Evolutionary conservation across 2,888 invertebrate species (phyloP).

Genomic region (Tipula lateralis): DNA sequence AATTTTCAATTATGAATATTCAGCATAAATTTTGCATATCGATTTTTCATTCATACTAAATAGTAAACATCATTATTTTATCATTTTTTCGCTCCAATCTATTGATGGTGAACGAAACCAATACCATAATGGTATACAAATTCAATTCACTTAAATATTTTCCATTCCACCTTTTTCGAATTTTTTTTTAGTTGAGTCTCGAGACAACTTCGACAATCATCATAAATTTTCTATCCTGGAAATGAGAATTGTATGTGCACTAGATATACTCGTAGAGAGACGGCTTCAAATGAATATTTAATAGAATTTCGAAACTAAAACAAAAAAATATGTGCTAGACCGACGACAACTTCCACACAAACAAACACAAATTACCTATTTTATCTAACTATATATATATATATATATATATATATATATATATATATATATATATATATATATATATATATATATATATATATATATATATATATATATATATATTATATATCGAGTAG

Average conservation of each 20-base stretch:
- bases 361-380: not conserved
- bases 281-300: slow-evolving; percentile 27
- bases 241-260: not conserved
- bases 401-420: not conserved
- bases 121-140: not conserved
- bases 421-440: not conserved
- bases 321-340: not conserved
- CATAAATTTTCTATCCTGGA: not conserved
- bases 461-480: no score
- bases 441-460: not conserved
- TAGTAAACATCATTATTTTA: slow-evolving; percentile 2
- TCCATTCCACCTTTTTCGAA: not conserved
- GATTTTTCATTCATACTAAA: not conserved
- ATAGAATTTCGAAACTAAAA: not conserved
- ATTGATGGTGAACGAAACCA: not conserved
- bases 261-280: not conserved
- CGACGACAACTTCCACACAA: not conserved
- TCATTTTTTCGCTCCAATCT: not conserved
- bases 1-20: not conserved
- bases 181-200: not conserved
- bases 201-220: slow-evolving; percentile 28
- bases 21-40: not conserved
- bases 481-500: not conserved
- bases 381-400: not conserved
- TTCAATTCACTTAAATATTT: slow-evolving; percentile 5